These are phyloP conservation scores for Ctena decussata DNA, from an alignment of 2,888 invertebrate species.

Conservation along the genomic window DNA sequence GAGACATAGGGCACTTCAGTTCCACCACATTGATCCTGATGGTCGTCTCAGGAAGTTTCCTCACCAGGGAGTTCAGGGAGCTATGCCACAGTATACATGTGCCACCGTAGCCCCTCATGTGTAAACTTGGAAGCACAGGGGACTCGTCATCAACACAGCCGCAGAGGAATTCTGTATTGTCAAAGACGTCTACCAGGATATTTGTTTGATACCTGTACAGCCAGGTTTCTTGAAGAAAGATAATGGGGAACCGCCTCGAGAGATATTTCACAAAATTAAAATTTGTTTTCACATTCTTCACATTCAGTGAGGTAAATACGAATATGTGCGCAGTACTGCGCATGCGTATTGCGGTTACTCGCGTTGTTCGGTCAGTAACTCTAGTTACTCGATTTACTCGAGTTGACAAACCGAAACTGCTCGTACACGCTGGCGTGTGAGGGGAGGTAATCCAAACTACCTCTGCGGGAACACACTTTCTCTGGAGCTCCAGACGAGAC, in stretches of 20 bases:
- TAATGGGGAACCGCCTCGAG: not conserved
- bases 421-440: too few relatives aligned
- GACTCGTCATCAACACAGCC: not conserved
- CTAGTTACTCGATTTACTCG: too few relatives aligned
- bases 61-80: not conserved
- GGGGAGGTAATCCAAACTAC: too few relatives aligned
- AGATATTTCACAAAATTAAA: not conserved
- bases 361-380: too few relatives aligned
- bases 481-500: too few relatives aligned
- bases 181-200: not conserved
- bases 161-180: not conserved
- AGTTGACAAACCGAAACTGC: too few relatives aligned
- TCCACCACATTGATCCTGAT: not conserved
- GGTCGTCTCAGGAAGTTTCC: not conserved
- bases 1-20: not conserved
- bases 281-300: not conserved
- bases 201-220: not conserved
- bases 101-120: not conserved
- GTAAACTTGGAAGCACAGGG: not conserved
- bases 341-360: too few relatives aligned
- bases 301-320: not conserved
- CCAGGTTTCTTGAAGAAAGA: not conserved
- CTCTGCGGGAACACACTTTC: too few relatives aligned
- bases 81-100: not conserved
- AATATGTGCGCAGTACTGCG: too few relatives aligned